Evolutionary conservation across 1,140 invertebrate species (phyloP), one percentile per base, ranked within the genome.

Genomic region (Amphibalanus amphitrite): DNA sequence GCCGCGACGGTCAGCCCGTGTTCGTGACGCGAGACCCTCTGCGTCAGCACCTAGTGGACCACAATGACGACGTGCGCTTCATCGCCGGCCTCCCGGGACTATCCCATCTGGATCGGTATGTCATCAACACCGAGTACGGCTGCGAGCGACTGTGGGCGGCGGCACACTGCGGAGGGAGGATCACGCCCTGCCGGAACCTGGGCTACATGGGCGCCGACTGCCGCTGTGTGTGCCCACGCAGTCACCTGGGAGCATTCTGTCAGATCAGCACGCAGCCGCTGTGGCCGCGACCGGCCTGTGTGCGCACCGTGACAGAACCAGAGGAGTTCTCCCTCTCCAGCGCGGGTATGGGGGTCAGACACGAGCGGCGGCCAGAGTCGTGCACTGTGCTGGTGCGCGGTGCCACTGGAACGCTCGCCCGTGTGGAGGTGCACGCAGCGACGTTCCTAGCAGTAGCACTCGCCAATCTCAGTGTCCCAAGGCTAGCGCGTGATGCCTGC

Each of bases 51-150:
- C 71, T 71, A 0, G 69, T 71, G 8, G 71, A 69, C 10, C 38
- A 69, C 38, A 69, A 69, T 20, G 38, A 40, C 17, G 38, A 69
- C 29, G 68, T 30, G 47, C 47, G 47, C 17, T 59, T 59, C 47
- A 20, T 59, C 10, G 13, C 47, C 13, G 47, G 47, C 20, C 47
- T 59, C 10, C 47, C 47, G 6, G 23, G 13, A 1, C 38, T 71
- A 33, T 71, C 71, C 15, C 71, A 71, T 28, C 68, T 71, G 71
- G 71, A 71, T 28, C 68, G 69, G 26, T 69, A 29, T 26, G 30
- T 71, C 0, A 69, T 71, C 64, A 71, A 71, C 64, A 71, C 47
- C 64, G 67, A 71, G 29, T 71, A 71, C 64, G 28, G 71, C 47
- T 71, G 71, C 71, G 69, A 59, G 40, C 28, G 71, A 20, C 47